Conservation (phyloP, 2,113 vertebrate genomes). For the Neolamprologus ventralis region DNA sequence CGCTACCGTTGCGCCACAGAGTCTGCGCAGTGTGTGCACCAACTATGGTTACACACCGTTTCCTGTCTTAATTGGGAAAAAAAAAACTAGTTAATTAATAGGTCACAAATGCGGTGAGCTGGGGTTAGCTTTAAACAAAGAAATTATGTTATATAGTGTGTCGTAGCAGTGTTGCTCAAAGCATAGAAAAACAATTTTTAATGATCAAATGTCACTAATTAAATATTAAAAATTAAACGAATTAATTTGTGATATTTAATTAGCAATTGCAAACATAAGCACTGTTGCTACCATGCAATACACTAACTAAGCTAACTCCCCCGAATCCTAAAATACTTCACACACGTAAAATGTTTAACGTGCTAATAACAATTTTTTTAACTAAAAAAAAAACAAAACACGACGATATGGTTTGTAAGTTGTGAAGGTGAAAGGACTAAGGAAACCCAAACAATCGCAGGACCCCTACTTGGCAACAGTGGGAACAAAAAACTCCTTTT, state of each 20-base stretch:
- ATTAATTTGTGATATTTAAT: background rate
- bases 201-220: background rate
- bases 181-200: background rate
- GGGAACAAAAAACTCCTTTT: background rate
- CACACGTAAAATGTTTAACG: background rate
- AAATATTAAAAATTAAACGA: background rate
- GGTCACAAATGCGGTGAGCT: background rate
- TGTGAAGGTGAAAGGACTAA: background rate
- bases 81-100: background rate
- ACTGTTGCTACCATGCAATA: fast-evolving
- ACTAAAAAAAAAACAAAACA: background rate
- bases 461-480: background rate
- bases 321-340: background rate
- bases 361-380: background rate
- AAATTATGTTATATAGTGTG: background rate
- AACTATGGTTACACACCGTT: fast-evolving
- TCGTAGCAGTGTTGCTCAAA: background rate
- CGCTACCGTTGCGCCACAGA: slow-evolving; percentile 12
- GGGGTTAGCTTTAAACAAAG: background rate
- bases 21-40: fast-evolving
- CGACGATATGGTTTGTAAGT: background rate
- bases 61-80: background rate
- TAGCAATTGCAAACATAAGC: background rate
- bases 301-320: fast-evolving
- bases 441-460: background rate